phyloP scores from a whole-genome alignment of 2,113 vertebrate genomes.

The Varanus salvator region DNA sequence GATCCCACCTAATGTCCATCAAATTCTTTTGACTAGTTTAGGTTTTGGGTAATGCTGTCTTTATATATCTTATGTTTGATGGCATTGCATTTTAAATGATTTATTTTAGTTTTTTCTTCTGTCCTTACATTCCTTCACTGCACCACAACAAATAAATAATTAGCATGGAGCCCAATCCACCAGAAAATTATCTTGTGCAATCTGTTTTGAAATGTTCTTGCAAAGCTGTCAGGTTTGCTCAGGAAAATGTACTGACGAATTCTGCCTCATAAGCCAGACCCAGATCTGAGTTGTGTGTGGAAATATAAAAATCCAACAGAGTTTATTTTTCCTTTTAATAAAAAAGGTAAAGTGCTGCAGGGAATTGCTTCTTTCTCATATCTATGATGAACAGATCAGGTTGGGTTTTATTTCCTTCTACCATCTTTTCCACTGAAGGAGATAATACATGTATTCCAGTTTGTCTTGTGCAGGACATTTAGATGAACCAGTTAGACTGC shows the following conservation, averaged over 20 bases:
- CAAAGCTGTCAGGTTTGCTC: not conserved
- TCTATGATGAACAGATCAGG: not conserved
- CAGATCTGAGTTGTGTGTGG: not conserved
- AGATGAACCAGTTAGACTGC: constrained; percentile 13
- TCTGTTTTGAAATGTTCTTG: not conserved
- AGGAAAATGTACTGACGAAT: not conserved
- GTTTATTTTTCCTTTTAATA: not conserved
- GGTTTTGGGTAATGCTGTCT: not conserved
- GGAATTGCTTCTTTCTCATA: not conserved
- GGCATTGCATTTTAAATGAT: not conserved
- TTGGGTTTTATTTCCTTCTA: not conserved
- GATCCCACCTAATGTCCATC: not conserved
- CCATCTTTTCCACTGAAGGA: not conserved
- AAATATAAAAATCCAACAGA: not conserved
- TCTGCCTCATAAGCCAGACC: not conserved
- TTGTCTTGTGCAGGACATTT: not conserved
- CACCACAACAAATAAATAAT: not conserved
- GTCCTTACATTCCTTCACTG: not conserved
- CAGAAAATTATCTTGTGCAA: no score
- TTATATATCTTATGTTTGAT: not conserved
- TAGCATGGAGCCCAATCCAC: not conserved
- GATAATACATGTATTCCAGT: not conserved
- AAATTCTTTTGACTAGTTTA: not conserved
- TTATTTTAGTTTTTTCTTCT: not conserved
- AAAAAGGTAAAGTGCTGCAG: no score